These are phyloP conservation scores for Epistrophella euchroma DNA, from an alignment of 2,888 invertebrate species.

Conservation along the genomic window DNA sequence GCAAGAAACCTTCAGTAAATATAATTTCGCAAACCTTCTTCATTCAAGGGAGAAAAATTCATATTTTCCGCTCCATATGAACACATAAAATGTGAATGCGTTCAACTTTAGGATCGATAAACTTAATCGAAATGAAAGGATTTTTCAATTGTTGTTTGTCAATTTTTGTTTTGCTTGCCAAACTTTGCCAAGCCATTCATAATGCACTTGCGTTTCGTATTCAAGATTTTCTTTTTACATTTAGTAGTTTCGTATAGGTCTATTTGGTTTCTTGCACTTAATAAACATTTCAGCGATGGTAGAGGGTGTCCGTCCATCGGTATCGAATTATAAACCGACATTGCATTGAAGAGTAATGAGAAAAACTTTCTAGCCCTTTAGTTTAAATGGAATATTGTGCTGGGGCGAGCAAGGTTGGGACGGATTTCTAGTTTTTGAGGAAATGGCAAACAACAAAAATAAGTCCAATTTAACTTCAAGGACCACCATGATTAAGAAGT, in stretches of 20 bases:
- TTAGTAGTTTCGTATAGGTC: background rate
- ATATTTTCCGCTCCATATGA: constrained; percentile 62
- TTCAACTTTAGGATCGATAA: constrained; percentile 56
- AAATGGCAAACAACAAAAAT: too few relatives aligned
- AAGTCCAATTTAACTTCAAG: too few relatives aligned
- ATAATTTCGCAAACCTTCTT: constrained; percentile 44
- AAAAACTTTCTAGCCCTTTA: too few relatives aligned
- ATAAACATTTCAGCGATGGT: too few relatives aligned
- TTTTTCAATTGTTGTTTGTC: background rate
- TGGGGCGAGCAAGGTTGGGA: too few relatives aligned
- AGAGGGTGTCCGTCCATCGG: too few relatives aligned
- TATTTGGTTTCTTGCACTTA: too few relatives aligned
- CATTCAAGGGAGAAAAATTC: constrained; percentile 10
- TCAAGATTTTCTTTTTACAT: constrained; percentile 21
- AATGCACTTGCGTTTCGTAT: constrained; percentile 50
- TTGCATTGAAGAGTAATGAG: too few relatives aligned
- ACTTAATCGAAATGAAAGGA: constrained; percentile 41
- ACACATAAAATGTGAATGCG: constrained; percentile 48
- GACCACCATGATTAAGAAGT: too few relatives aligned
- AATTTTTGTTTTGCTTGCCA: constrained; percentile 11
- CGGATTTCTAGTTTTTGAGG: too few relatives aligned
- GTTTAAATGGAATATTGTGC: too few relatives aligned
- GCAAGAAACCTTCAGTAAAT: constrained; percentile 25
- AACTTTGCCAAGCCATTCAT: constrained; percentile 36
- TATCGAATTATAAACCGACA: too few relatives aligned